Base-by-base conservation (phyloP, 2,797 vertebrate genomes). In the Delichon dasypus region DNA sequence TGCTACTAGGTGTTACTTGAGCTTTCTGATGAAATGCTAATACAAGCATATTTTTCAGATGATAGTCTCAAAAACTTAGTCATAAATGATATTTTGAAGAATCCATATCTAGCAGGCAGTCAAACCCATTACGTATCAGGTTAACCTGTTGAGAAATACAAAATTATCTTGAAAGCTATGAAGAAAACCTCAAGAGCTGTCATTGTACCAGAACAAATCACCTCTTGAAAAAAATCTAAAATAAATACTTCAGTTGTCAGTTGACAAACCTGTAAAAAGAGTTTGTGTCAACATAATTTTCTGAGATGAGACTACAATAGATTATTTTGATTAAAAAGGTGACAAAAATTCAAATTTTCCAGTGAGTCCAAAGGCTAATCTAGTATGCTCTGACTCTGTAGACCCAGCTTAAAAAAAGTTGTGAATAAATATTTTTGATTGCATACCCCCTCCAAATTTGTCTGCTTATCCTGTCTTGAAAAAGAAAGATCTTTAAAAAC, bases 371-470 rank as follows among this genome's bases (percentile, higher is more conserved):
- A 87, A 77, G 6, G 30, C 7, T 71, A 50, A 66, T 78, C 14
- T 75, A 67, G 1, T 10, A 22, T 40, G 3, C 2, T 55, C 13
- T 62, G 47, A 38, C 15, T 38, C 32, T n/a, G 7, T 27, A 71
- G n/a, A 42, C 9, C 7, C 32, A 57, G 7, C 5, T 3, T 15
- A 23, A 44, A 51, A 44, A n/a, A 32, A 16, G 1, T 7, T 29
- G 2, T 45, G 25, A 79, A 76, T 17, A 42, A 54, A 58, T 32
- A 38, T 11, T 42, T 89, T 30, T 86, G 3, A 82, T 51, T 38
- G 9, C 3, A 50, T 26, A 4, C 1, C 17, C 11, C 2, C 4
- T 16, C 4, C 9, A 9, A 11, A 4, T 38, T 44, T 68, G 15
- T 27, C 36, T 30, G 30, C 5, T 74, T n/a, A 38, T 42, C 83